Evolutionary conservation across 2,888 invertebrate species (phyloP).

Genomic region (Gibbula magus): DNA sequence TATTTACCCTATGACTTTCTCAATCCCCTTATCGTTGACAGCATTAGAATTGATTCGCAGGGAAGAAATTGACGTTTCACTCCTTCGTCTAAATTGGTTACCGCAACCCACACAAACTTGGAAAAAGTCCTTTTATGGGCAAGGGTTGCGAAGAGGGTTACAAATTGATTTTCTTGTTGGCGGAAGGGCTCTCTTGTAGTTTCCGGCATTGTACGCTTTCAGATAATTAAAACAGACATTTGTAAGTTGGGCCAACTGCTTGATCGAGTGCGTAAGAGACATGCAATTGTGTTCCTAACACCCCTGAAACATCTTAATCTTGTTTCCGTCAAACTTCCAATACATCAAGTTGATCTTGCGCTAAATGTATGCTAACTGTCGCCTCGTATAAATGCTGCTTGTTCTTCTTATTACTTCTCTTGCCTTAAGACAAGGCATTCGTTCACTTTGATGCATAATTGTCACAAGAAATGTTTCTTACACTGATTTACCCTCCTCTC

Average conservation of each 20-base stretch:
- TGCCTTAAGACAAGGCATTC: background rate
- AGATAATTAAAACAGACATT: slow-evolving; percentile 20
- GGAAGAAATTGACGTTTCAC: background rate
- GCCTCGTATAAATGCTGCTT: background rate
- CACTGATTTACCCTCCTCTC: background rate
- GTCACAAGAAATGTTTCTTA: background rate
- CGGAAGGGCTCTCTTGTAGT: background rate
- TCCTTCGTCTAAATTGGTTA: background rate
- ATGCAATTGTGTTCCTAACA: background rate
- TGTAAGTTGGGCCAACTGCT: background rate
- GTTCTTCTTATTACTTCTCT: background rate
- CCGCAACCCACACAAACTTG: background rate
- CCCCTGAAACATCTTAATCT: slow-evolving; percentile 16
- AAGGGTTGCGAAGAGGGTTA: background rate
- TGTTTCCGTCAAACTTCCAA: background rate
- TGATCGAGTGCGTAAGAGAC: background rate
- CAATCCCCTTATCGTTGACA: no score
- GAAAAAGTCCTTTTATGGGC: slow-evolving; percentile 3
- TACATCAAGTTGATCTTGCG: background rate
- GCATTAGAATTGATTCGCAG: no score
- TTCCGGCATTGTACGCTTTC: background rate
- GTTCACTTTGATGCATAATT: background rate
- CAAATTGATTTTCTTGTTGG: slow-evolving; percentile 2
- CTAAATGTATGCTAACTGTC: background rate
- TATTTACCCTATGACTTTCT: no score